Base-by-base conservation (phyloP, 1,140 invertebrate species). In the Aphaenogaster rudis region DNA sequence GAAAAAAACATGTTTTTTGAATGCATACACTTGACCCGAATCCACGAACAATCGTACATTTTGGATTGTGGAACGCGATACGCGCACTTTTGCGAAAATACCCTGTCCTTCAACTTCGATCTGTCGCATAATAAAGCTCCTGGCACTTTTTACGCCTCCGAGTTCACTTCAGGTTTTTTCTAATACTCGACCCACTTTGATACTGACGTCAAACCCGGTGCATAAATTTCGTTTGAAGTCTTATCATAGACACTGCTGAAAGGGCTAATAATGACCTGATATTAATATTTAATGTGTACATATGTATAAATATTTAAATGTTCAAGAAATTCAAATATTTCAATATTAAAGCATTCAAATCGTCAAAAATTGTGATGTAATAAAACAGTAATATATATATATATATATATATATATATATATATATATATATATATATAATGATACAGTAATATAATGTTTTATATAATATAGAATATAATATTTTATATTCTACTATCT, bases 161-260 rank as follows among this genome's bases (percentile, higher is more conserved):
- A 39, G 13, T 9, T 2, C 33, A 67, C 63, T 80, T 67, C 8
- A 57, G 5, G 8, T 13, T 80, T 69, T 66, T 80, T 69, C 21
- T 54, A 80, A 54, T 54, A n/a, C 63, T 67, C 50, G 63, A 69
- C 33, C 48, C 21, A 39, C 45, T 67, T 69, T 28, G 33, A 67
- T 42, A 42, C 4, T 57, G 63, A 80, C 77, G 36, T 80, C 36
- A 80, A 80, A 80, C 3, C 2, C 13, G 33, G 1, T 54, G 36
- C 36, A 69, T 80, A 57, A 80, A 69, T 80, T 80, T 67, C 13
- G 36, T 54, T 67, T 80, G 13, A 21, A 67, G 36, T 80, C 4
- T 80, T 80, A 54, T 52, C n/a, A 3, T 17, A 5, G 13, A 2
- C 21, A 3, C 39, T 8, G n/a, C 11, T 21, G 57, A 45, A 3